Evolutionary conservation across 2,113 vertebrate genomes (phyloP).

Genomic region (Triplophysa dalaica): DNA sequence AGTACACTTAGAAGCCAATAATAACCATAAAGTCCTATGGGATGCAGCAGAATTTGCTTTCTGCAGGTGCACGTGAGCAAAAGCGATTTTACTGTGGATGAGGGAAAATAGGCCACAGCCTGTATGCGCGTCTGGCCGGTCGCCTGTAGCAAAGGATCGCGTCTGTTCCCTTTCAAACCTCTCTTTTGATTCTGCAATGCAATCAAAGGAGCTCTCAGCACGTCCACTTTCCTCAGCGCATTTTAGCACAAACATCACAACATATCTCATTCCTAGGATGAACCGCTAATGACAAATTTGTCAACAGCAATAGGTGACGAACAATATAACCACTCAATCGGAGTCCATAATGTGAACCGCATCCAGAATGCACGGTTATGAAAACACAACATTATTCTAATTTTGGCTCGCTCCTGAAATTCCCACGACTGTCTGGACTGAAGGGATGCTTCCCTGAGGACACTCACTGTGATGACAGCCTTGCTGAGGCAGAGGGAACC

Average conservation of each 20-base stretch:
- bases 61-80: slow-evolving; percentile 16
- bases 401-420: slow-evolving; percentile 17
- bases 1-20: neutral
- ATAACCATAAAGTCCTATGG: neutral
- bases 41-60: neutral
- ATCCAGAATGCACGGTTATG: neutral
- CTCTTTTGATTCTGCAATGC: neutral
- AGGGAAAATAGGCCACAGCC: slow-evolving; percentile 28
- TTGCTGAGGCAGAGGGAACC: slow-evolving; percentile 97
- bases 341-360: neutral
- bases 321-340: neutral
- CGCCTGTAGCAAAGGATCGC: slow-evolving; percentile 21
- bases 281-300: neutral
- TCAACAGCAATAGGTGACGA: neutral
- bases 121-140: slow-evolving; percentile 29
- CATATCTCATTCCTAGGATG: slow-evolving; percentile 15
- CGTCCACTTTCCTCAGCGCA: neutral
- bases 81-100: slow-evolving; percentile 2
- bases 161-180: neutral
- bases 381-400: slow-evolving; percentile 6
- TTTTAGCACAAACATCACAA: slow-evolving; percentile 11
- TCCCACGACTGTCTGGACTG: slow-evolving; percentile 31
- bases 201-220: slow-evolving; percentile 5
- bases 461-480: slow-evolving; percentile 93
- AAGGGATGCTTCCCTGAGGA: neutral